A percentile compares a stretch with the other conserved stretches of the same genome.
These are phyloP conservation scores for Drosophila dunni DNA, from an alignment of 1,140 invertebrate species.

Conservation along the genomic window DNA sequence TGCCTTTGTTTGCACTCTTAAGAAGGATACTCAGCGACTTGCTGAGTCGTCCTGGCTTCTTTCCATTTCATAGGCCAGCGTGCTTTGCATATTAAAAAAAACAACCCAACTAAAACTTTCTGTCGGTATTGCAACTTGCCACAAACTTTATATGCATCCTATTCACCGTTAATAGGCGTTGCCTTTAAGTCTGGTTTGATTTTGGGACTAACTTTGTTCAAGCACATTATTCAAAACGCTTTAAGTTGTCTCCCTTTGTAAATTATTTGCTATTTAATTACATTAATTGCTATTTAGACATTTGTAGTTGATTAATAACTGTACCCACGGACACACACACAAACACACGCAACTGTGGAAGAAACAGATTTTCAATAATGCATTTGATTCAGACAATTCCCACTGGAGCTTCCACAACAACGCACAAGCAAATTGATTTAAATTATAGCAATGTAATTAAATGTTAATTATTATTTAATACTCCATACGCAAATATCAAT, in stretches of 20 bases:
- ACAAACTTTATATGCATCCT: slow-evolving; percentile 56
- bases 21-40: slow-evolving; percentile 41
- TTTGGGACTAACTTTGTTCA: slow-evolving; percentile 3
- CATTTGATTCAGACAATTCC: slow-evolving; percentile 31
- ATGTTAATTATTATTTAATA: slow-evolving; percentile 15
- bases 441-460: slow-evolving; percentile 24
- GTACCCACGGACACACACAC: not conserved
- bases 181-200: slow-evolving; percentile 23
- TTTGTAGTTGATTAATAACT: slow-evolving; percentile 46
- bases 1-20: slow-evolving; percentile 46
- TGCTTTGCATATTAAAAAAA: slow-evolving; percentile 59
- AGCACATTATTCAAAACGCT: slow-evolving; percentile 24
- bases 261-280: slow-evolving; percentile 42
- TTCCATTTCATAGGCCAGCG: slow-evolving; percentile 36
- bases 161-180: slow-evolving; percentile 25
- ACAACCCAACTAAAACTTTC: slow-evolving; percentile 10
- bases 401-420: not conserved
- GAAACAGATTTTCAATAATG: slow-evolving; percentile 35
- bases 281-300: slow-evolving; percentile 49
- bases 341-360: slow-evolving; percentile 5
- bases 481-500: slow-evolving; percentile 4
- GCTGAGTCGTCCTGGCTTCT: slow-evolving; percentile 10
- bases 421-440: slow-evolving; percentile 34
- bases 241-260: slow-evolving; percentile 35
- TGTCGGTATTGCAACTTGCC: slow-evolving; percentile 38